These are phyloP conservation scores for Acholoe squamosa DNA, from an alignment of 2,888 invertebrate species.

Conservation along the genomic window DNA sequence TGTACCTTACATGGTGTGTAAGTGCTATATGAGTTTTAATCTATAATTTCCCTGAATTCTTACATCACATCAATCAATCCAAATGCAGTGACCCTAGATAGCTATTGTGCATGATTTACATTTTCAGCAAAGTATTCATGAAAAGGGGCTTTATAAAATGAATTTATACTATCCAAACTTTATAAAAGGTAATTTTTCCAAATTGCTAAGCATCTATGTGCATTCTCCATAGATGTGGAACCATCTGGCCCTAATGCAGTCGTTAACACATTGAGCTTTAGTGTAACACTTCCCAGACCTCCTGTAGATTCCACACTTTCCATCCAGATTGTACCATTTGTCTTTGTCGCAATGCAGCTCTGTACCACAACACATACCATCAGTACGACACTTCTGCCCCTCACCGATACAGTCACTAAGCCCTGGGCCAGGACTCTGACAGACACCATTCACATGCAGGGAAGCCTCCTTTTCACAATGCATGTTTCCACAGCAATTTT, in stretches of 20 bases:
- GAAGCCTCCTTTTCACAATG: neutral
- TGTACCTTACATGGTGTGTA: too few species aligned
- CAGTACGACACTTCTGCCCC: neutral
- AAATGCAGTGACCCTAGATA: too few species aligned
- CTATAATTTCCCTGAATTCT: too few species aligned
- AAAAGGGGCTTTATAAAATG: too few species aligned
- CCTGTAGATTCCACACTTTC: slow-evolving; percentile 3
- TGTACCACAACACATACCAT: neutral
- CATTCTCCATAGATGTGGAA: neutral
- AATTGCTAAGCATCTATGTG: too few species aligned
- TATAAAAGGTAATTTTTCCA: too few species aligned
- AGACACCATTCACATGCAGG: neutral
- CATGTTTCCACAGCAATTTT: neutral
- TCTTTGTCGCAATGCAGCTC: slow-evolving; percentile 45
- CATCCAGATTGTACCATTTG: neutral
- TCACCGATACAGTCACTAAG: neutral
- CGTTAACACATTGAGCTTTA: slow-evolving; percentile 32
- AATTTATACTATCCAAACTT: too few species aligned
- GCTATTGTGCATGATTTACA: too few species aligned
- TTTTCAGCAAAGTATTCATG: too few species aligned
- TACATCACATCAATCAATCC: too few species aligned
- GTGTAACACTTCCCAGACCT: neutral
- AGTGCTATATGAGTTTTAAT: too few species aligned
- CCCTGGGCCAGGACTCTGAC: too few species aligned
- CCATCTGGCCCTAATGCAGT: neutral